Percentiles rank a stretch among this genome's conserved stretches.
These are phyloP conservation scores for Sarcophaga rosellei DNA, from an alignment of 2,888 invertebrate species.

Conservation along the genomic window DNA sequence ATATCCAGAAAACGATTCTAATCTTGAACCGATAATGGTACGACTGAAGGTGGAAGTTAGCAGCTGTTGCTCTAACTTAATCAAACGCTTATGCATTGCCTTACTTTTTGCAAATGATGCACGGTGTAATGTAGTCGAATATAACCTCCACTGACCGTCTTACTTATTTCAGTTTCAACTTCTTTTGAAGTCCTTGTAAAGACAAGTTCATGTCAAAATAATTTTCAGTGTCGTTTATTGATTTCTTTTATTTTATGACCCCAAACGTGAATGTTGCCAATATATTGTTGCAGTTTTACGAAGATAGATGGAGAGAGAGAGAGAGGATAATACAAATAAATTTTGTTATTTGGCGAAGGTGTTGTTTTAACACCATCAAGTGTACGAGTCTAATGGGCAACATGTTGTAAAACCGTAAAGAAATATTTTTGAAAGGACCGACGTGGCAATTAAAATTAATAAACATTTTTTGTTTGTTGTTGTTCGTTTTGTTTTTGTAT, in stretches of 20 bases:
- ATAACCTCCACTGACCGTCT: background rate
- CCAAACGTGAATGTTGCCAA: conserved; percentile 38
- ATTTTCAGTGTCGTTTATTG: background rate
- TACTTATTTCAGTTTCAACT: conserved; percentile 30
- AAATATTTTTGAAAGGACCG: conserved; percentile 48
- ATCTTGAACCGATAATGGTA: too few species aligned
- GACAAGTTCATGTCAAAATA: background rate
- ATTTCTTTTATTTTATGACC: background rate
- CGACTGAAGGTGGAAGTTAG: too few species aligned
- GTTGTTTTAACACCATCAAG: conserved; percentile 59
- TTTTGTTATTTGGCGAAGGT: conserved; percentile 63
- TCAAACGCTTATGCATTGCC: too few species aligned
- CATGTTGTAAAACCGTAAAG: too few species aligned
- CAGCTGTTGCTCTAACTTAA: too few species aligned
- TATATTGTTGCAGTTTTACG: conserved; percentile 54
- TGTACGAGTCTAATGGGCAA: conserved; percentile 16
- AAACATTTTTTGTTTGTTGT: background rate
- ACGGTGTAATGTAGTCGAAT: too few species aligned
- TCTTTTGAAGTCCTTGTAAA: conserved; percentile 61
- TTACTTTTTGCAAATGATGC: too few species aligned
- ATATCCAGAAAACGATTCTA: too few species aligned
- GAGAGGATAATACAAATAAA: background rate
- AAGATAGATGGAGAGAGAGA: background rate
- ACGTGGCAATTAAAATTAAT: conserved; percentile 65
- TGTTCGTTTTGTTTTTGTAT: too few species aligned